These are phyloP conservation scores for Thunnus thynnus DNA, from an alignment of 2,113 vertebrate species.

Conservation along the genomic window DNA sequence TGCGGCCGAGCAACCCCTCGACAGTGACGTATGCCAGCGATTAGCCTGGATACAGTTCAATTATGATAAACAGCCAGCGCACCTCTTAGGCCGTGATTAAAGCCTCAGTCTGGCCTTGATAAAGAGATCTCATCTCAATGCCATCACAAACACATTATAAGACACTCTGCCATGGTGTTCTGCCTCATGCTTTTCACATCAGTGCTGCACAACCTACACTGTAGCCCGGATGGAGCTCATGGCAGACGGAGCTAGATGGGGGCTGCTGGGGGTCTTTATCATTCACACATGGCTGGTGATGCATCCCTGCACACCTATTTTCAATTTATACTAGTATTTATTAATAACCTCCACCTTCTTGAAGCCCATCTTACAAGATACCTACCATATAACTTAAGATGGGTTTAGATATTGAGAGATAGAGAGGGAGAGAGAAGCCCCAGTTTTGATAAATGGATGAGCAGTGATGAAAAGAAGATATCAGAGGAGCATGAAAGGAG, in stretches of 20 bases:
- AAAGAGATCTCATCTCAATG: slow-evolving; percentile 94
- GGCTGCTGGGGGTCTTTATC: slow-evolving; percentile 89
- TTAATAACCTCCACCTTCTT: slow-evolving; percentile 75
- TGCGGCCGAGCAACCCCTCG: slow-evolving; percentile 65
- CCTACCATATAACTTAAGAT: slow-evolving; percentile 63
- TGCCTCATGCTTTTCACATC: slow-evolving; percentile 82
- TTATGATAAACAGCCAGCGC: slow-evolving; percentile 94
- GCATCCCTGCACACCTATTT: slow-evolving; percentile 83
- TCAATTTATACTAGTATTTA: slow-evolving; percentile 83
- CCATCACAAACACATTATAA: slow-evolving; percentile 92
- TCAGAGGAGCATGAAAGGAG: slow-evolving; percentile 91
- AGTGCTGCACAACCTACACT: slow-evolving; percentile 67
- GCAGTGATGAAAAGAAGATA: slow-evolving; percentile 97
- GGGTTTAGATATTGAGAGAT: slow-evolving; percentile 58
- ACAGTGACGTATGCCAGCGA: slow-evolving; percentile 95
- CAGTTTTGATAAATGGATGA: slow-evolving; percentile 93
- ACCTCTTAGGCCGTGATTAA: slow-evolving; percentile 97
- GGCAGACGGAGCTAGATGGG: slow-evolving; percentile 78
- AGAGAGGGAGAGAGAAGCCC: slow-evolving; percentile 56
- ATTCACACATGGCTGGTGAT: slow-evolving; percentile 87
- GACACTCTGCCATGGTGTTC: slow-evolving; percentile 82
- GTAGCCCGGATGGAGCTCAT: slow-evolving; percentile 39
- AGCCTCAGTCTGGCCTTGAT: slow-evolving; percentile 89
- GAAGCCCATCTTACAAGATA: slow-evolving; percentile 54
- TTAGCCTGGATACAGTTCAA: slow-evolving; percentile 95